Conservation (phyloP, 2,888 invertebrate genomes). For the Andricus quercusramuli region DNA sequence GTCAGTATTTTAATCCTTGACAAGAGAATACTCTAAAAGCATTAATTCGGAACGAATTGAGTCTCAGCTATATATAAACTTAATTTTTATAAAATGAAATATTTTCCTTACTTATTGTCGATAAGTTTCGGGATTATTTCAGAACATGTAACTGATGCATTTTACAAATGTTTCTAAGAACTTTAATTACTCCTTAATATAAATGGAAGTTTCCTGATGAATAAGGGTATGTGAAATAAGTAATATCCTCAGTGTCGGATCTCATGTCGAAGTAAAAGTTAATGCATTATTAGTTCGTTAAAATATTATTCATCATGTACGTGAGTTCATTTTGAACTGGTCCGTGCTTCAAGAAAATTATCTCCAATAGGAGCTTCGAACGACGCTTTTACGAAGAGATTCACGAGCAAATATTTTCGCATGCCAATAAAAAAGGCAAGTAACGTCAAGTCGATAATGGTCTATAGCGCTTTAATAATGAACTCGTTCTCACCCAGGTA, state of each 20-base stretch:
- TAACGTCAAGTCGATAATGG: slow-evolving; percentile 22
- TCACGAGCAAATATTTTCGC: slow-evolving; percentile 33
- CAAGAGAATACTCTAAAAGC: too few relatives aligned
- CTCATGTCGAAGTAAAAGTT: slow-evolving; percentile 16
- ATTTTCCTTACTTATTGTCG: neutral
- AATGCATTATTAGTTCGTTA: slow-evolving; percentile 32
- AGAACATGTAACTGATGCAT: neutral
- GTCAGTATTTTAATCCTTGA: too few relatives aligned
- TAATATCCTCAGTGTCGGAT: neutral
- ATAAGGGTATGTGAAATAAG: neutral
- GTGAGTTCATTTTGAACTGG: slow-evolving; percentile 28
- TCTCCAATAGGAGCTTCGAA: slow-evolving; percentile 8
- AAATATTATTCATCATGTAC: slow-evolving; percentile 29
- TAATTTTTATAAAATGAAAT: too few relatives aligned
- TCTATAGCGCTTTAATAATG: slow-evolving; percentile 32
- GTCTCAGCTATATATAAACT: too few relatives aligned
- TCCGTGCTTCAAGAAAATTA: slow-evolving; percentile 16
- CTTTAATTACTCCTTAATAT: neutral
- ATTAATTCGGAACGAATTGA: too few relatives aligned
- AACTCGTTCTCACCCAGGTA: slow-evolving; percentile 17
- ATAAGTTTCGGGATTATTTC: neutral
- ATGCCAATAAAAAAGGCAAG: slow-evolving; percentile 27
- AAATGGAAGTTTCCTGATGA: neutral
- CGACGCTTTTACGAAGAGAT: slow-evolving; percentile 29
- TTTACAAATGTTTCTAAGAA: neutral